These are phyloP conservation scores for Carettochelys insculpta DNA, from an alignment of 2,113 vertebrate genomes.

Conservation along the genomic window DNA sequence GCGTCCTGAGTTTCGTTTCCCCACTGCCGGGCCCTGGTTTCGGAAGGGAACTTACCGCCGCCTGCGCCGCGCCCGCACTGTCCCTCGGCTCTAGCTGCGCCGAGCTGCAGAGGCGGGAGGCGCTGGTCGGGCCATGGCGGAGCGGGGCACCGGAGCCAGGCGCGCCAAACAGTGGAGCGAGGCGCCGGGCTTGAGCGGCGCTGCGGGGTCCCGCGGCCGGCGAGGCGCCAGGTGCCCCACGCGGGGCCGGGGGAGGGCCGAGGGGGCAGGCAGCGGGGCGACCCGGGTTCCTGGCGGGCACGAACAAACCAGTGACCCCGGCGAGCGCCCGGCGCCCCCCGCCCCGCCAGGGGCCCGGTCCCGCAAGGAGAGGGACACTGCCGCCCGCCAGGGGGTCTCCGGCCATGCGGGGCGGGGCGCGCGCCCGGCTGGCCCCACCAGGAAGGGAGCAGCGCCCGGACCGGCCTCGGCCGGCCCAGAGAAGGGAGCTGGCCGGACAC, in stretches of 20 bases:
- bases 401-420: neutral
- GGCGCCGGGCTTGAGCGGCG: neutral
- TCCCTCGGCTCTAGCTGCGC: neutral
- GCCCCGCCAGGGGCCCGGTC: neutral
- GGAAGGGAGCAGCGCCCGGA: too few species aligned
- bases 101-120: neutral
- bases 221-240: neutral
- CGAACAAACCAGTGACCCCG: rapidly evolving
- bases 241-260: neutral
- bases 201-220: neutral
- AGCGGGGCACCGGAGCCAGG: too few species aligned
- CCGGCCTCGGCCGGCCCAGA: neutral
- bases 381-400: rapidly evolving
- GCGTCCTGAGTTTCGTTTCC: neutral
- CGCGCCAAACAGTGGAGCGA: neutral
- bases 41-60: neutral
- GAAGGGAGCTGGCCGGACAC: neutral
- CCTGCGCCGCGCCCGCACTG: too few species aligned
- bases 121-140: neutral
- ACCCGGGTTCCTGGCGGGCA: neutral
- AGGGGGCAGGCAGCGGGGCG: neutral
- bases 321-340: rapidly evolving
- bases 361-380: neutral
- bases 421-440: too few species aligned
- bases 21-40: neutral